Base-by-base conservation (phyloP, 2,888 invertebrate genomes). In the Oxytorus armatus region DNA sequence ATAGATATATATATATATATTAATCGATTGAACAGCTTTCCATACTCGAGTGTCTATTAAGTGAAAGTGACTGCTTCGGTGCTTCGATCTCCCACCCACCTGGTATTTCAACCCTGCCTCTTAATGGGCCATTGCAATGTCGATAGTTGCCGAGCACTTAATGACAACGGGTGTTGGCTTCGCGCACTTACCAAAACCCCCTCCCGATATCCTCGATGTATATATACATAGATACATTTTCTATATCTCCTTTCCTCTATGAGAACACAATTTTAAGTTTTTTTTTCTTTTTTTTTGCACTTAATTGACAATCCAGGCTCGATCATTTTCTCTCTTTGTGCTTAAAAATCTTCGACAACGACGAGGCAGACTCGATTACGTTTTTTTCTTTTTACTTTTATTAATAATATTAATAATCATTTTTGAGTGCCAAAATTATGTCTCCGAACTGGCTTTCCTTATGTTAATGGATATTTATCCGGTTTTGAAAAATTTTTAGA, bases 261-360 rank as follows among this genome's bases (percentile, higher is more conserved):
- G 4, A 18, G 3, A 57, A 61, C n/a, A 14, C 8, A 2, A 42
- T 14, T 61, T 44, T 29, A 29, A n/a, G n/a, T n/a, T n/a, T n/a
- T n/a, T 29, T 29, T 29, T 29, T 3, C 5, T 21, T 53, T 51
- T 39, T 16, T 3, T 5, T 5, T 29, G 14, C 11, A 21, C 10
- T 16, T 49, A 33, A 36, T 65, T 11, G 36, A 23, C 18, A 39
- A 65, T 70, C 79, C 79, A 59, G 69, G 57, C 79, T 65, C 10
- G 47, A 79, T 57, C 75, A 79, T 79, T 29, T 23, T 65, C 23
- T 4, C 63, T 36, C 42, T 57, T 23, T 59, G 57, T 57, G 36
- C 33, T 14, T 14, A 23, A 69, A 57, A 21, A 25, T 29, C 44
- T 70, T 57, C 25, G 74, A 70, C 57, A 74, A 79, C 69, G 79